Evolutionary conservation across 2,888 invertebrate genomes (phyloP).

Genomic region (Volucella inflata): DNA sequence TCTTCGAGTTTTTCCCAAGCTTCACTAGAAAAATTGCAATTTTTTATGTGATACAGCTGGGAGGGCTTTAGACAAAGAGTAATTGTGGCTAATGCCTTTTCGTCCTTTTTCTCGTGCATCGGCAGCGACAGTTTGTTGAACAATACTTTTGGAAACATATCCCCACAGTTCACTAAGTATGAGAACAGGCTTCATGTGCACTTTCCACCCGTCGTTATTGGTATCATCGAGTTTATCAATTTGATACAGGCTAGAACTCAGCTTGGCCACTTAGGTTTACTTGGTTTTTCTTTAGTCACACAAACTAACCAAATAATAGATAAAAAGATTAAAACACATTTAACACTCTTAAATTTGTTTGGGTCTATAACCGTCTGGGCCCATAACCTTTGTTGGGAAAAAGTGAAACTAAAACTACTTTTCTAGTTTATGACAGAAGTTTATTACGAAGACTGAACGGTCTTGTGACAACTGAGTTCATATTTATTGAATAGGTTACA

Average conservation of each 20-base stretch:
- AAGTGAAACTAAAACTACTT: too few relatives aligned
- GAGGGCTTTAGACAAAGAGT: conserved; percentile 56
- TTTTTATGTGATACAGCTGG: conserved; percentile 53
- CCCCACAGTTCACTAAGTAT: conserved; percentile 28
- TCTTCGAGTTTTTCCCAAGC: too few relatives aligned
- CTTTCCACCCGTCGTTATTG: conserved; percentile 27
- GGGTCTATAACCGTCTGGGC: too few relatives aligned
- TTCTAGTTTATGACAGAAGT: too few relatives aligned
- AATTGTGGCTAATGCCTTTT: conserved; percentile 63
- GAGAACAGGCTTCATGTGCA: conserved; percentile 16
- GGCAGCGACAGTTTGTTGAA: neutral
- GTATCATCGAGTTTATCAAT: conserved; percentile 30
- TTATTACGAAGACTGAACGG: too few relatives aligned
- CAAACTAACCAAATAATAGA: too few relatives aligned
- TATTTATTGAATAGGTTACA: too few relatives aligned
- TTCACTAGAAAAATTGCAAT: conserved; percentile 38
- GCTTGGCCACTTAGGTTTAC: conserved; percentile 9
- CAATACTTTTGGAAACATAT: conserved; percentile 19
- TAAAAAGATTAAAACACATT: too few relatives aligned
- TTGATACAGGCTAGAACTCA: conserved; percentile 29
- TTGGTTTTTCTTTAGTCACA: too few relatives aligned
- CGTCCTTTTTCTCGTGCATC: conserved; percentile 33
- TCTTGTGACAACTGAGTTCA: too few relatives aligned
- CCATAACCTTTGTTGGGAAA: too few relatives aligned
- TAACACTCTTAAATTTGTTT: too few relatives aligned